A percentile compares a stretch with the other conserved stretches of the same genome.
phyloP scores from a whole-genome alignment of 1,140 invertebrate genomes.

The Ceratosolen solmsi region DNA sequence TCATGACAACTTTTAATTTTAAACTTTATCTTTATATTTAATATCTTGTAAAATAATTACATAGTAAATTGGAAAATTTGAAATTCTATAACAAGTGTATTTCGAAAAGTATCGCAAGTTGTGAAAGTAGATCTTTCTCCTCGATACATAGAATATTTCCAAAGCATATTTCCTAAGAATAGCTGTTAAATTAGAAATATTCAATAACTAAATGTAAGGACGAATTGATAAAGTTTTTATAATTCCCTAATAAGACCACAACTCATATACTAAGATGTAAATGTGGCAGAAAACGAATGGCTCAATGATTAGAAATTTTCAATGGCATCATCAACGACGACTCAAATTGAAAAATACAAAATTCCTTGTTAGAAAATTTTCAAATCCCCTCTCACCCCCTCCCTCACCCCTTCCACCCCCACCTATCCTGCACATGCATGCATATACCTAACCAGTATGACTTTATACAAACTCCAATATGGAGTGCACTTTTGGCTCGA shows the following conservation, averaged over 20 bases:
- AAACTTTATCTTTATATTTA: too few relatives aligned
- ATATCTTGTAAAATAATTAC: not conserved
- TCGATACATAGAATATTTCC: not conserved
- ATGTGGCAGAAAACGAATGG: not conserved
- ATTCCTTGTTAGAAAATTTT: not conserved
- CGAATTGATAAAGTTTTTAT: not conserved
- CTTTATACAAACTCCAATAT: too few relatives aligned
- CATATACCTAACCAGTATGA: too few relatives aligned
- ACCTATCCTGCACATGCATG: too few relatives aligned
- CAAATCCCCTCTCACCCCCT: not conserved
- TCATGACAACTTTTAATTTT: too few relatives aligned
- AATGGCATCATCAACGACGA: too few relatives aligned
- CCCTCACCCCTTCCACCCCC: not conserved
- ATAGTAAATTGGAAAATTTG: not conserved
- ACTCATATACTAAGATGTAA: not conserved
- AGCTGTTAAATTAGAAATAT: not conserved
- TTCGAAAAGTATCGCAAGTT: not conserved
- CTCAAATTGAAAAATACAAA: too few relatives aligned
- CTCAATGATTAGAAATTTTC: not conserved
- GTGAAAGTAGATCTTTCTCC: not conserved
- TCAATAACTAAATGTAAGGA: not conserved
- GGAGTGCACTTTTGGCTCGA: slow-evolving; percentile 5
- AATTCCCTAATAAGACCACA: not conserved
- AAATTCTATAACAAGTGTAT: not conserved
- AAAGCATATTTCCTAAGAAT: not conserved